phyloP scores from a whole-genome alignment of 2,888 invertebrate species.

The Caenorhabditis sp. region DNA sequence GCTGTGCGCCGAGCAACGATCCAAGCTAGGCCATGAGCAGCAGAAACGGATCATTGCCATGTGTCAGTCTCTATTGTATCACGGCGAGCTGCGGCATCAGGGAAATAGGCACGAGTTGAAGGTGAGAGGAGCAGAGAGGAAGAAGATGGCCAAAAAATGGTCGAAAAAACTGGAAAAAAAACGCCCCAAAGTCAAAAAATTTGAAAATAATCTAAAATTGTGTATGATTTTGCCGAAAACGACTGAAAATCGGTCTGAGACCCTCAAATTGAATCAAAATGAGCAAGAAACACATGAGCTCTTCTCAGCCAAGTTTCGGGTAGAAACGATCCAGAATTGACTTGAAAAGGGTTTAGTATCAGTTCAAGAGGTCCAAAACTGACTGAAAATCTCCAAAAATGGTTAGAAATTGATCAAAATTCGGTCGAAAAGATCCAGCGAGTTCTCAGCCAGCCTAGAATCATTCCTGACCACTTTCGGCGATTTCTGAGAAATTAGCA shows the following conservation, averaged over 20 bases:
- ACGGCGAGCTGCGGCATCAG: constrained; percentile 25
- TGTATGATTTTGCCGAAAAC: no score
- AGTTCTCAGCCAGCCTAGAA: not conserved
- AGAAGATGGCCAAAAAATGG: not conserved
- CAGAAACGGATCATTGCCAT: constrained; percentile 56
- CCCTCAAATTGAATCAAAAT: no score
- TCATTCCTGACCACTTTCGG: not conserved
- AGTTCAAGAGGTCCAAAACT: not conserved
- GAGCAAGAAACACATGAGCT: no score
- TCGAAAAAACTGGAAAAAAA: no score
- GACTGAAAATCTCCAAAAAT: not conserved
- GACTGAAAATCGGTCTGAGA: no score
- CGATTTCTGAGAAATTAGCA: no score
- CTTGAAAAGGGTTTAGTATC: no score
- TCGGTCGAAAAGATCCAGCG: not conserved
- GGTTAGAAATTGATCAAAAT: not conserved
- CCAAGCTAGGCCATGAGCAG: constrained; percentile 7
- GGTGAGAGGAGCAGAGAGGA: constrained; percentile 20
- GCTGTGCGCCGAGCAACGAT: not conserved
- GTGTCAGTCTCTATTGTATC: constrained; percentile 55
- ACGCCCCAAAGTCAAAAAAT: no score
- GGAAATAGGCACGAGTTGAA: constrained; percentile 47
- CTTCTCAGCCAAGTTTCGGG: no score
- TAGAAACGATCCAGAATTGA: no score
- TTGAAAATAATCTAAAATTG: no score